Percentiles rank a stretch among this genome's conserved stretches.
phyloP scores from a whole-genome alignment of 2,797 vertebrate species.

The Epinephelus malabaricus region DNA sequence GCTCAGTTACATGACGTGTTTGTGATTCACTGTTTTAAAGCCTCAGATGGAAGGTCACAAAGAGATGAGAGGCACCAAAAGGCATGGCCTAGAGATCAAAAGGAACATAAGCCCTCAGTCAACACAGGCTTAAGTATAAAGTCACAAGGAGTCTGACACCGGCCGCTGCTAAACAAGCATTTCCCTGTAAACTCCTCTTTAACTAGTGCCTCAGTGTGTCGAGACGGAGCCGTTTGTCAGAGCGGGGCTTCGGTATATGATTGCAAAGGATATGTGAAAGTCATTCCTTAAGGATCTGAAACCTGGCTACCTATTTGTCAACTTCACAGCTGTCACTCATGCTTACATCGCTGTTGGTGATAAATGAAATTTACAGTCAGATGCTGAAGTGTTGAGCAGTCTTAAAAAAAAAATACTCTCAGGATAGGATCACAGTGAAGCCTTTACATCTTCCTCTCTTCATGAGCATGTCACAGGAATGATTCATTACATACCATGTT shows the following conservation, averaged over 20 bases:
- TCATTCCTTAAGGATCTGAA: slow-evolving; percentile 46
- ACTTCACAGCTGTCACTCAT: slow-evolving; percentile 54
- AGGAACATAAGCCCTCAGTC: slow-evolving; percentile 37
- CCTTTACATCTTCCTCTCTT: slow-evolving; percentile 6
- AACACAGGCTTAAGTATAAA: slow-evolving; percentile 28
- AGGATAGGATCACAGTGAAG: slow-evolving; percentile 7
- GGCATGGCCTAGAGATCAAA: slow-evolving; percentile 44
- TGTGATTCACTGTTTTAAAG: slow-evolving; percentile 58
- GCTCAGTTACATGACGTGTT: slow-evolving; percentile 68
- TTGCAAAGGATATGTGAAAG: slow-evolving; percentile 40
- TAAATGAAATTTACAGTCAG: slow-evolving; percentile 44
- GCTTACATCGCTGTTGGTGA: slow-evolving; percentile 47
- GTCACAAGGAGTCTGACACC: not conserved
- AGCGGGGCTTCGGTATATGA: slow-evolving; percentile 21
- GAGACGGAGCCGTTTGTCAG: slow-evolving; percentile 3
- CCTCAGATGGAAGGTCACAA: slow-evolving; percentile 57
- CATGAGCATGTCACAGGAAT: slow-evolving; percentile 42
- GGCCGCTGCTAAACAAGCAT: slow-evolving; percentile 15
- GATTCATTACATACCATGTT: slow-evolving; percentile 31
- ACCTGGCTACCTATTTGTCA: slow-evolving; percentile 41
- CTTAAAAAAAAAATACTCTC: slow-evolving; percentile 4
- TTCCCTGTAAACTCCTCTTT: slow-evolving; percentile 12
- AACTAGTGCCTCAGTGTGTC: slow-evolving; percentile 8
- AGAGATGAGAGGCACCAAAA: slow-evolving; percentile 45
- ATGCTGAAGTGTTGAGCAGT: slow-evolving; percentile 20